A percentile compares a stretch with the other conserved stretches of the same genome.
Evolutionary conservation across 2,888 invertebrate genomes (phyloP).

Genomic region (Leuctra nigra): DNA sequence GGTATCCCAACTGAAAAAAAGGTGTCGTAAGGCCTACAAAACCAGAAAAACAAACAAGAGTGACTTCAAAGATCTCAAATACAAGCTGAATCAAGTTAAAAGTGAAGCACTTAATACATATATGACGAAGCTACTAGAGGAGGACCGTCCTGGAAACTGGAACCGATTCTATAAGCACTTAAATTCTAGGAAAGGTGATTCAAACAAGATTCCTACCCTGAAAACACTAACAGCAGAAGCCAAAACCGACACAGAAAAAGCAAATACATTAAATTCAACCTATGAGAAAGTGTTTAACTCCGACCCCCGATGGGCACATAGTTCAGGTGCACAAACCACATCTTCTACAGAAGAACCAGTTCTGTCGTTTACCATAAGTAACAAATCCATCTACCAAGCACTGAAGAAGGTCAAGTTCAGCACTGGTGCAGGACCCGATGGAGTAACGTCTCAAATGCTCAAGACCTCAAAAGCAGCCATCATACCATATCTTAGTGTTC

Average conservation of each 20-base stretch:
- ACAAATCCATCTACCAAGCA: neutral
- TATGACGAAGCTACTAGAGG: neutral
- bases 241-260: neutral
- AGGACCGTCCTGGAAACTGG: neutral
- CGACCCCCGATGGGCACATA: neutral
- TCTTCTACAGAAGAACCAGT: too few relatives aligned
- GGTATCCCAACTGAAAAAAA: neutral
- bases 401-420: neutral
- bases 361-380: neutral
- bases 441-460: neutral
- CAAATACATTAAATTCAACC: neutral
- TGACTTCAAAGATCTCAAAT: neutral
- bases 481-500: neutral
- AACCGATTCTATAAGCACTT: neutral
- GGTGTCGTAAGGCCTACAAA: neutral
- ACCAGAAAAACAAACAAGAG: neutral
- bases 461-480: neutral
- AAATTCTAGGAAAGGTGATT: neutral
- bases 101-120: neutral
- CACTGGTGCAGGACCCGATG: neutral
- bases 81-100: neutral
- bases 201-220: neutral
- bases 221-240: neutral
- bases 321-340: neutral
- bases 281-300: neutral